Evolutionary conservation across 2,797 vertebrate species (phyloP), one percentile per base, ranked within the genome.

Genomic region (Molossus alvarezi): DNA sequence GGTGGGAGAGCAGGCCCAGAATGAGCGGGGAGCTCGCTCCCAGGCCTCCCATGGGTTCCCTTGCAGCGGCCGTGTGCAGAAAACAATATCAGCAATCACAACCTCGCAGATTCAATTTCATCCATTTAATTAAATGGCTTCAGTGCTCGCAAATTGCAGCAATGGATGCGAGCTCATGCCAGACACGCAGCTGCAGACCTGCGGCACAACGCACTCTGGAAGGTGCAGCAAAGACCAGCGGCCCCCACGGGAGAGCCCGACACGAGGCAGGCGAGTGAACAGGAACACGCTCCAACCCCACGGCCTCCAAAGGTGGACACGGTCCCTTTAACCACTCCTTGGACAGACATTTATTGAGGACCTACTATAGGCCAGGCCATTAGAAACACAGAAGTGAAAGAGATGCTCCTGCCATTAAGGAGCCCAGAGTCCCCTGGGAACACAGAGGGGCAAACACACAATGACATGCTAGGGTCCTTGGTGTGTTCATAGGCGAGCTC

Each of bases 101-200:
- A 82, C 97, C 97, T 81, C 92, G 21, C 92, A 97, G 96, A 98
- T 97, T 95, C 97, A 97, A 58, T 97, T 97, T 97, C 96, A 77
- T 97, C 97, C 9, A 8, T 73, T 98, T 98, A 98, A 98, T 98
- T 98, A 98, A 98, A 98, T 41, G 95, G 94, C 77, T 96, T 95
- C 87, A 51, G 97, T 72, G 45, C 97, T 97, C 91, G 80, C 90
- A 97, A 97, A 55, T 79, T 97, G 97, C 95, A 97, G 97, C 88
- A 20, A 97, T 85, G 90, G 92, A 97, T 97, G 95, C n/a, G 29
- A 51, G 95, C 97, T 97, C 97, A 97, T 94, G 90, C 97, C 96
- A 95, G 97, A 97, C 90, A 95, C 45, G 1, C 96, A 98, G 96
- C 90, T 96, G 96, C 91, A 92, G 95, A 96, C 90, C 89, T 90